A percentile compares a stretch with the other conserved stretches of the same genome.
Conservation (phyloP, 2,113 vertebrate genomes). For the Bolborhynchus lineola region DNA sequence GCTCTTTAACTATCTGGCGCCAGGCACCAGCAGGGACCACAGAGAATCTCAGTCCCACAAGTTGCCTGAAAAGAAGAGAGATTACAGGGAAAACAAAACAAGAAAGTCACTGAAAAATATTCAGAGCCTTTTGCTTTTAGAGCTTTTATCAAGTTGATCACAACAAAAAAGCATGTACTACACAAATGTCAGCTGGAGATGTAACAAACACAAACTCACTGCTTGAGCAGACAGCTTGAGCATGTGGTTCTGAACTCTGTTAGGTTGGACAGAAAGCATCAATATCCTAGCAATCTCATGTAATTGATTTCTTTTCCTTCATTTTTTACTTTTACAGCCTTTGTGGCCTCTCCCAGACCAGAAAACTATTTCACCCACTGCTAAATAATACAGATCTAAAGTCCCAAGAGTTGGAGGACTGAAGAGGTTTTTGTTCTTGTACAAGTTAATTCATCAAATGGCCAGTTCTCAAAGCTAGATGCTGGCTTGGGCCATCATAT, state of each 20-base stretch:
- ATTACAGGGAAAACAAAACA: background rate
- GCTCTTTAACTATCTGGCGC: background rate
- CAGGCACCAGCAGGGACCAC: constrained; percentile 27
- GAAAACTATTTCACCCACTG: background rate
- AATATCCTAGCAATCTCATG: background rate
- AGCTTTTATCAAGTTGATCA: background rate
- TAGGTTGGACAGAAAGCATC: background rate
- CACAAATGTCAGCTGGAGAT: background rate
- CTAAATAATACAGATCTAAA: background rate
- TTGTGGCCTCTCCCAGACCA: background rate
- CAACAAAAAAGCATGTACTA: background rate
- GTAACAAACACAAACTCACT: background rate
- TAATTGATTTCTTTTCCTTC: background rate
- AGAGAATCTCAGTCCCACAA: background rate
- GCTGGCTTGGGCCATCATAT: background rate
- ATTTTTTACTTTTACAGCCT: background rate
- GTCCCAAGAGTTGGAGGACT: background rate
- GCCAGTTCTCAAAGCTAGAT: background rate
- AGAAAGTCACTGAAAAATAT: background rate
- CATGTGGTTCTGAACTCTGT: background rate
- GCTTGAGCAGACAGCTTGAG: background rate
- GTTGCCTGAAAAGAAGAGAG: background rate
- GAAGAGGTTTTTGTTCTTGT: background rate
- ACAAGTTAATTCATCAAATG: background rate
- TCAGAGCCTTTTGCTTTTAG: background rate